Evolutionary conservation across 2,797 vertebrate genomes (phyloP).

Genomic region (Bradypodion pumilum): DNA sequence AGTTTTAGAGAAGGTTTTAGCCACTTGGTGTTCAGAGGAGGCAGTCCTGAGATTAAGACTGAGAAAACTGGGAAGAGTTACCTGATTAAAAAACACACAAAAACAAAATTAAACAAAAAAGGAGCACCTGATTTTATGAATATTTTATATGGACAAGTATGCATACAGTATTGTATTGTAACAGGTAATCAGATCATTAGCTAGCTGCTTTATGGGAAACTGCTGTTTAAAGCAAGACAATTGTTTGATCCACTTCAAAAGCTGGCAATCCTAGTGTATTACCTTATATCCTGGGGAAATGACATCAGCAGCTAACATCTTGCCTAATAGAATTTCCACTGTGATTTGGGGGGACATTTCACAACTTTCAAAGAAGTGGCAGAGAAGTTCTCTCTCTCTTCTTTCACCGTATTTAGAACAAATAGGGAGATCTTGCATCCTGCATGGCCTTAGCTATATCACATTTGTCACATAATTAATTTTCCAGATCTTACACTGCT

Average conservation of each 20-base stretch:
- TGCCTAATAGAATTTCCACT: slow-evolving; percentile 35
- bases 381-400: background rate
- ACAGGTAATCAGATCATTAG: background rate
- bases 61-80: background rate
- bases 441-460: no score
- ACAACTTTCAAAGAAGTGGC: slow-evolving; percentile 39
- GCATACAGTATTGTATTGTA: no score
- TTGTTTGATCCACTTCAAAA: background rate
- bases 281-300: slow-evolving; percentile 11
- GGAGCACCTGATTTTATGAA: background rate
- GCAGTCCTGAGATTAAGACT: background rate
- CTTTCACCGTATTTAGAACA: slow-evolving; percentile 1
- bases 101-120: no score
- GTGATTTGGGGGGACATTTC: slow-evolving; percentile 16
- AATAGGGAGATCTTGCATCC: background rate
- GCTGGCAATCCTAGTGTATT: background rate
- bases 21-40: background rate
- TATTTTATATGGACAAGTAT: background rate
- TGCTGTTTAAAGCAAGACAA: background rate
- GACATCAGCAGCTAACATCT: background rate
- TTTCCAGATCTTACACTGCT: no score
- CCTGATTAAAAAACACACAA: no score
- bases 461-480: no score
- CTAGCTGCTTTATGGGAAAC: background rate
- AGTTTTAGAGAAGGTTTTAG: no score